These are phyloP conservation scores for Muricea muricata DNA, from an alignment of 92 coral and sea anemone species.

Conservation along the genomic window DNA sequence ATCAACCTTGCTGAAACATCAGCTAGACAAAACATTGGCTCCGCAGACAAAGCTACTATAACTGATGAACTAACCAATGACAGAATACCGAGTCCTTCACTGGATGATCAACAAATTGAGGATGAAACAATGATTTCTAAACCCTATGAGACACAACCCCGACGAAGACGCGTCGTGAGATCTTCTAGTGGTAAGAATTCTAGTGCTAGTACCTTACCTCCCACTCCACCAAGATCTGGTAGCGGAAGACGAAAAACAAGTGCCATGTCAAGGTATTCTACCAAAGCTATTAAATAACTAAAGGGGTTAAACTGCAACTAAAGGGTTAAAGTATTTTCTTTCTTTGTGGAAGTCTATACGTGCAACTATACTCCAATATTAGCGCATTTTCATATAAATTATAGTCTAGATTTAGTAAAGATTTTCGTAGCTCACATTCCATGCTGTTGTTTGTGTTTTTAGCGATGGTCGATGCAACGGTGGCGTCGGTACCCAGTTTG, in stretches of 20 bases:
- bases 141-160: neutral
- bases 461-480: conserved; percentile 12
- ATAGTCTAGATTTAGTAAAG: too few relatives aligned
- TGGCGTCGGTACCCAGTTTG: conserved; percentile 70
- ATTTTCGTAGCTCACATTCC: too few relatives aligned
- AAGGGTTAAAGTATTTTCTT: too few relatives aligned
- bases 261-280: conserved; percentile 72
- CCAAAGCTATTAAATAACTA: neutral
- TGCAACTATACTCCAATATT: too few relatives aligned
- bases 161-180: conserved; percentile 51
- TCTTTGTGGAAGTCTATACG: too few relatives aligned
- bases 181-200: conserved; percentile 47
- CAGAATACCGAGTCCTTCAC: neutral
- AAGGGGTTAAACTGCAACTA: neutral
- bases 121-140: neutral
- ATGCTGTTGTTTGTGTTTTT: too few relatives aligned
- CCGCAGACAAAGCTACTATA: conserved; percentile 25
- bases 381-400: too few relatives aligned
- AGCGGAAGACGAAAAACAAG: conserved; percentile 79
- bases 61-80: conserved; percentile 12
- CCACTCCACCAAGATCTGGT: conserved; percentile 85
- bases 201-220: conserved; percentile 65
- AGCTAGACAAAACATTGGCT: conserved; percentile 40
- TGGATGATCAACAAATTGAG: neutral
- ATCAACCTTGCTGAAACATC: conserved; percentile 37